Percentiles rank a stretch among this genome's conserved stretches.
Conservation (phyloP, 1,140 invertebrate species). For the Nasonia vitripennis region DNA sequence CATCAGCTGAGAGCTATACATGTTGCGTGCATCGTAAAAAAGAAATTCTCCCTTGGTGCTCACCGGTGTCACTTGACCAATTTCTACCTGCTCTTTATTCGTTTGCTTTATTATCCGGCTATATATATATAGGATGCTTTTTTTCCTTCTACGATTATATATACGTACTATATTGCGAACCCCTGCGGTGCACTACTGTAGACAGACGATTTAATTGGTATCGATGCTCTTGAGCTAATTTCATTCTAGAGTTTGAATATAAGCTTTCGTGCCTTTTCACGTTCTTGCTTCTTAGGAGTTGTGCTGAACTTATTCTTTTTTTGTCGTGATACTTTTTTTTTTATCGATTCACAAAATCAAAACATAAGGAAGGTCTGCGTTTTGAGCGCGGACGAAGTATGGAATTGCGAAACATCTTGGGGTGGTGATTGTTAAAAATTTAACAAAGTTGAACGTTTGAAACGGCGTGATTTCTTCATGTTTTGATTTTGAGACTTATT, state of each 20-base stretch:
- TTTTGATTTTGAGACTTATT: neutral
- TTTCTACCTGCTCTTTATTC: neutral
- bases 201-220: slow-evolving; percentile 13
- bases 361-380: too few species aligned
- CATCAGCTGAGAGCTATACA: neutral
- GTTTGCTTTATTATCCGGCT: neutral
- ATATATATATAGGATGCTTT: neutral
- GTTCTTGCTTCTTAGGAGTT: neutral
- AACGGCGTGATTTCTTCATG: neutral
- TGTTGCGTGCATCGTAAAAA: slow-evolving; percentile 1
- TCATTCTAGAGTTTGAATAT: neutral
- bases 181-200: neutral
- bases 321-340: neutral
- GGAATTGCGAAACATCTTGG: neutral
- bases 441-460: neutral
- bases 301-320: neutral
- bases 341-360: neutral
- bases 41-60: neutral
- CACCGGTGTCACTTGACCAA: slow-evolving; percentile 17
- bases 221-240: slow-evolving; percentile 29
- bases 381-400: neutral
- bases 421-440: neutral
- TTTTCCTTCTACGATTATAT: neutral
- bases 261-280: neutral
- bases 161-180: neutral